These are phyloP conservation scores for Chunga burmeisteri DNA, from an alignment of 2,113 vertebrate genomes.

Conservation along the genomic window DNA sequence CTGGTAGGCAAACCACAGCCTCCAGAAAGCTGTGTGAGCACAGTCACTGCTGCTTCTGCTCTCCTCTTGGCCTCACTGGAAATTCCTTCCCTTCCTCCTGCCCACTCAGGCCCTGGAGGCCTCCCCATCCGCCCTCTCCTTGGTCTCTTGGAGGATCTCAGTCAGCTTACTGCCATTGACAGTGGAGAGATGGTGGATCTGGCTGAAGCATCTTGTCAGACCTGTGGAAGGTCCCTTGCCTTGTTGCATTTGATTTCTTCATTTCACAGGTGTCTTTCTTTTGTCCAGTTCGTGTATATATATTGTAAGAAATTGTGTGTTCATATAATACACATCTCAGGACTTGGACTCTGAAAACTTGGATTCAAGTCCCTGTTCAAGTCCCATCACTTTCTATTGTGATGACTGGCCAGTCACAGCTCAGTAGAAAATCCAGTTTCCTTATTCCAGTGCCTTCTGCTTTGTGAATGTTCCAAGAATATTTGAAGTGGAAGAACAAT, in stretches of 20 bases:
- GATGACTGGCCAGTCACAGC: neutral
- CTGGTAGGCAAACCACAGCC: neutral
- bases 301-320: neutral
- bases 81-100: neutral
- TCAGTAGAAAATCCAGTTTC: neutral
- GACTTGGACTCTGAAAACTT: neutral
- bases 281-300: neutral
- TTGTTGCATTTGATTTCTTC: neutral
- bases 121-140: neutral
- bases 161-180: accelerated
- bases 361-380: neutral
- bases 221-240: neutral
- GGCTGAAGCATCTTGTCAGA: neutral
- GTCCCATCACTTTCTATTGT: neutral
- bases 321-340: neutral
- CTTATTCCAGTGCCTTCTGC: neutral
- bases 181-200: neutral
- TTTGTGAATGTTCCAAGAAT: neutral
- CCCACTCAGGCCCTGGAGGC: neutral
- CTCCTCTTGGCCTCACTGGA: neutral
- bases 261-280: neutral
- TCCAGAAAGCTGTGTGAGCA: neutral
- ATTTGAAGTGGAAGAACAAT: neutral
- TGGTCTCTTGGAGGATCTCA: neutral
- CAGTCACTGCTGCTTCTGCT: neutral